phyloP scores from a whole-genome alignment of 2,113 vertebrate genomes.

The Glareola pratincola region DNA sequence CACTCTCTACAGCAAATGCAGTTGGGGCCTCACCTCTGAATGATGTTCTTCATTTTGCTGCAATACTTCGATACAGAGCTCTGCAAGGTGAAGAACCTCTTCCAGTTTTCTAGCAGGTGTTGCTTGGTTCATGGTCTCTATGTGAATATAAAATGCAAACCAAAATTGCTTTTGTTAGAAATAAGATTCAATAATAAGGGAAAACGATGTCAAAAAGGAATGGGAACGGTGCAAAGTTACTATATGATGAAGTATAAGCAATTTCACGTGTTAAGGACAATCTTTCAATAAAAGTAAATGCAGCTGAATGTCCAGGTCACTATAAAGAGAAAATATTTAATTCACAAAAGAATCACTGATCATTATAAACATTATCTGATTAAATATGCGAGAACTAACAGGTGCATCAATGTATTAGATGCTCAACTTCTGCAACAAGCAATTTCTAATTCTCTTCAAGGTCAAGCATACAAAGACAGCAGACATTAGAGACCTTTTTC shows the following conservation, averaged over 20 bases:
- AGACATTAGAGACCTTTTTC: slow-evolving; percentile 21
- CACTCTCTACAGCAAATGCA: not conserved
- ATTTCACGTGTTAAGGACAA: not conserved
- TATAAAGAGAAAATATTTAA: slow-evolving; percentile 46
- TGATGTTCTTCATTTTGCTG: slow-evolving; percentile 98
- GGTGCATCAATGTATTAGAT: slow-evolving; percentile 43
- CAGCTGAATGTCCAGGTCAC: slow-evolving; percentile 9
- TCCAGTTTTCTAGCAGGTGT: slow-evolving; percentile 84
- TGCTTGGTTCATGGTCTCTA: slow-evolving; percentile 81
- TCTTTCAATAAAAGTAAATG: not conserved
- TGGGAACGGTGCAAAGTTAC: not conserved
- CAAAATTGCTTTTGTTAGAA: slow-evolving; percentile 30
- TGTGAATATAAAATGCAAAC: slow-evolving; percentile 7
- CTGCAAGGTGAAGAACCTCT: slow-evolving; percentile 89
- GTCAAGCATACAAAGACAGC: slow-evolving; percentile 58
- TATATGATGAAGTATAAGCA: not conserved
- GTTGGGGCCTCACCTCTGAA: slow-evolving; percentile 82
- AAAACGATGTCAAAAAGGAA: not conserved
- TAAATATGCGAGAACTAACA: slow-evolving; percentile 50
- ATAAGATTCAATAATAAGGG: not conserved
- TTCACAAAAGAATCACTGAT: slow-evolving; percentile 22
- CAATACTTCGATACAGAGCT: slow-evolving; percentile 93
- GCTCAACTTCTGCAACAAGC: slow-evolving; percentile 67
- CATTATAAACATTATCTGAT: slow-evolving; percentile 25
- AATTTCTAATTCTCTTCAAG: slow-evolving; percentile 67